These are phyloP conservation scores for Sebastes taczanowskii DNA, from an alignment of 2,797 vertebrate genomes.

Conservation along the genomic window DNA sequence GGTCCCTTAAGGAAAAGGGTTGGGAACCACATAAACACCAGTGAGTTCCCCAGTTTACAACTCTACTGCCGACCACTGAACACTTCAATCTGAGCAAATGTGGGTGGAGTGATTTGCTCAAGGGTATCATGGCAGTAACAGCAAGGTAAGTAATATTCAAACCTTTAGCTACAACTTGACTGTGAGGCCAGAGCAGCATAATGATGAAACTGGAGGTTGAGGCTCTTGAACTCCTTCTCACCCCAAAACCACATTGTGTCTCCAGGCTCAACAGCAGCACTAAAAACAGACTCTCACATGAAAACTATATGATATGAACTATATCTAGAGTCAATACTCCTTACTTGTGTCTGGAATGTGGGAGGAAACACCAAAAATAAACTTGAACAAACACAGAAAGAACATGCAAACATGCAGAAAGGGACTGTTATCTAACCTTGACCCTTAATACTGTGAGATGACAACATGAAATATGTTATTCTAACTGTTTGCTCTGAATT, in stretches of 20 bases:
- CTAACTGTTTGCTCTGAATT: too few species aligned
- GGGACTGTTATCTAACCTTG: constrained; percentile 13
- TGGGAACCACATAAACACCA: neutral
- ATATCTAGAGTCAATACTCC: neutral
- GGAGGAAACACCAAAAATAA: constrained; percentile 29
- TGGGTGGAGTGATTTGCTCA: neutral
- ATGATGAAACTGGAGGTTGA: neutral
- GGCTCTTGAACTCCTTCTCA: neutral
- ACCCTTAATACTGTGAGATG: neutral
- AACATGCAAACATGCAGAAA: constrained; percentile 33
- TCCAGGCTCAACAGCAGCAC: neutral
- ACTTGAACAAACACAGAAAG: constrained; percentile 20
- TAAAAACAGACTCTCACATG: neutral
- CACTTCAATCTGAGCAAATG: neutral
- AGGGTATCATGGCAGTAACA: neutral
- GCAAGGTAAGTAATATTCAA: neutral
- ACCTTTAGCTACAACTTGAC: neutral
- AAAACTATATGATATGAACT: neutral
- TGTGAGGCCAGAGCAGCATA: neutral
- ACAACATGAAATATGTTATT: constrained; percentile 12
- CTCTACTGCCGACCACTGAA: neutral
- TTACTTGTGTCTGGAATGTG: constrained; percentile 25
- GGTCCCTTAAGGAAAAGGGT: too few species aligned
- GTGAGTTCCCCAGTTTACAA: neutral
- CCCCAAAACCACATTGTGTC: neutral